Evolutionary conservation across 1,140 invertebrate species (phyloP).

Genomic region (Linepithema humile): DNA sequence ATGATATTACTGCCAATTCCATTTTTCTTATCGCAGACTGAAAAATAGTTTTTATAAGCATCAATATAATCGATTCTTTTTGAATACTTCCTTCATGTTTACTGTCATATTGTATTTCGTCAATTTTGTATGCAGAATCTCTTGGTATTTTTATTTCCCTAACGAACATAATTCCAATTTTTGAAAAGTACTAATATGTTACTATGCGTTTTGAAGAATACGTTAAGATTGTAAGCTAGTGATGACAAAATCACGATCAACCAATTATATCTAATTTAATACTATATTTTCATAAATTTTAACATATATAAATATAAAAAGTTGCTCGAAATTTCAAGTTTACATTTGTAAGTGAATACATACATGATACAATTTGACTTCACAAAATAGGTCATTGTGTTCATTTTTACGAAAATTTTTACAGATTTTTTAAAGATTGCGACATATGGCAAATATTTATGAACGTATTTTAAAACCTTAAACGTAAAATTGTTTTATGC

Average conservation of each 20-base stretch:
- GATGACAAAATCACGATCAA: background rate
- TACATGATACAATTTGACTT: conserved; percentile 9
- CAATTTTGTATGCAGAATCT: background rate
- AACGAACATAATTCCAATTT: background rate
- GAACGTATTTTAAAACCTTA: too few species aligned
- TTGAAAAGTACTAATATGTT: background rate
- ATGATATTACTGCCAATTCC: conserved; percentile 13
- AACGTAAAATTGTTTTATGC: background rate
- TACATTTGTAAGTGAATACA: background rate
- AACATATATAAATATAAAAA: background rate
- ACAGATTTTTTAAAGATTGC: background rate
- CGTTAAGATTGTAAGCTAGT: background rate
- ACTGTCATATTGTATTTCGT: background rate
- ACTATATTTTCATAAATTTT: background rate
- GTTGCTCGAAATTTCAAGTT: background rate
- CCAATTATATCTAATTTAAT: background rate
- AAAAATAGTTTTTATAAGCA: conserved; percentile 13
- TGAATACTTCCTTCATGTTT: background rate
- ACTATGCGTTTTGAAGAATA: background rate
- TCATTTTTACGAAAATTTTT: background rate
- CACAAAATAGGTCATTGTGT: background rate
- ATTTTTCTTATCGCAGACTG: conserved; percentile 8
- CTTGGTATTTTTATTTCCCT: background rate
- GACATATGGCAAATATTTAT: background rate
- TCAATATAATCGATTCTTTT: conserved; percentile 8